Percentiles rank a stretch among this genome's conserved stretches.
phyloP scores from a whole-genome alignment of 2,888 invertebrate species.

The Autographa pulchrina region DNA sequence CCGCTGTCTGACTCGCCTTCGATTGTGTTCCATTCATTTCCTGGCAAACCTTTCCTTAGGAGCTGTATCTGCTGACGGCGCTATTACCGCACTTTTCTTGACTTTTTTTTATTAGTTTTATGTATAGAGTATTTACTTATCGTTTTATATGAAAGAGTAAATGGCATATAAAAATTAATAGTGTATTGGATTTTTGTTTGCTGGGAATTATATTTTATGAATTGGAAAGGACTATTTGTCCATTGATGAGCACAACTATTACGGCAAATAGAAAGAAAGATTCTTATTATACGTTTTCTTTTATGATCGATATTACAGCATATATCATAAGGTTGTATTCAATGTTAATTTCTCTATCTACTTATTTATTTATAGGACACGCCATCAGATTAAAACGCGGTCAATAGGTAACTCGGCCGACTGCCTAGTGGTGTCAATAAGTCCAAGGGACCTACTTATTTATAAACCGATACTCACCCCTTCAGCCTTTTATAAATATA shows the following conservation, averaged over 20 bases:
- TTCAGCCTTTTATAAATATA: constrained; percentile 3
- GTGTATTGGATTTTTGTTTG: too few relatives aligned
- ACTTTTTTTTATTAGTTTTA: constrained; percentile 67
- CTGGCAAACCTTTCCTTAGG: constrained; percentile 60
- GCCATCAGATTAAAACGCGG: neutral
- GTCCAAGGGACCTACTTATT: neutral
- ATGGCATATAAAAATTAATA: neutral
- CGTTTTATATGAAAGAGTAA: neutral
- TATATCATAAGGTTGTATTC: too few relatives aligned
- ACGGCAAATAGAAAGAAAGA: too few relatives aligned
- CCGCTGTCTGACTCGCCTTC: constrained; percentile 18
- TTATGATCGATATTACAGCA: too few relatives aligned
- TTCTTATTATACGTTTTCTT: too few relatives aligned
- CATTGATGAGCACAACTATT: too few relatives aligned
- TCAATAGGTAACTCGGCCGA: constrained; percentile 1
- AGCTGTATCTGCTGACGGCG: constrained; percentile 54
- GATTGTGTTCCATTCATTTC: constrained; percentile 50
- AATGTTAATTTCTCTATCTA: too few relatives aligned
- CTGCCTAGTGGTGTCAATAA: constrained; percentile 4
- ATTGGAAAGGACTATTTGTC: too few relatives aligned
- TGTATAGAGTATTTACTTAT: constrained; percentile 1
- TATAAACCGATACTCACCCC: neutral
- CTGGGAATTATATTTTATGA: too few relatives aligned
- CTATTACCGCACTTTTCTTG: constrained; percentile 66
- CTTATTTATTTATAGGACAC: neutral